Evolutionary conservation across 2,888 invertebrate genomes (phyloP).

Genomic region (Apodemia duryi): DNA sequence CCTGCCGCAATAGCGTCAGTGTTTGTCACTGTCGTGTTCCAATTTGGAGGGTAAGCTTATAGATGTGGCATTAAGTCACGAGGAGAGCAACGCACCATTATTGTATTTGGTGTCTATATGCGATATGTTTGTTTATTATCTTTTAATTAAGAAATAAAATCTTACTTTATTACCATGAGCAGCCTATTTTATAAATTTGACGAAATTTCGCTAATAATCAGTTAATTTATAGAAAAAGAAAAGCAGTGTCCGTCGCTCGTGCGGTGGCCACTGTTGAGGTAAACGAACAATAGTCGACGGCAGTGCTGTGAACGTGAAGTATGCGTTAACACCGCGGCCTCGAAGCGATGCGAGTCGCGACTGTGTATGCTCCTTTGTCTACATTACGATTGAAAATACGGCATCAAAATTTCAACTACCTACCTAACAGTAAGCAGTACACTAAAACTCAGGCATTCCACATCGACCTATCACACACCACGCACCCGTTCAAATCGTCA

Average conservation of each 20-base stretch:
- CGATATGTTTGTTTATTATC: constrained; percentile 79
- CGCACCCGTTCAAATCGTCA: constrained; percentile 71
- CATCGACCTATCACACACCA: constrained; percentile 74
- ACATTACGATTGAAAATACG: constrained; percentile 75
- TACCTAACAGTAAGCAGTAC: constrained; percentile 79
- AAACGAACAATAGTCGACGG: constrained; percentile 37
- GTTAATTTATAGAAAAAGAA: constrained; percentile 70
- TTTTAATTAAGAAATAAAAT: constrained; percentile 78
- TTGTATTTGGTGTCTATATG: no score
- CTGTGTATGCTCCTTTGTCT: constrained; percentile 69
- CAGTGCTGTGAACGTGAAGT: constrained; percentile 36
- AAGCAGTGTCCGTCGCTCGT: constrained; percentile 51
- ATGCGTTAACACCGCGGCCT: constrained; percentile 22
- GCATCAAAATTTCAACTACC: constrained; percentile 78
- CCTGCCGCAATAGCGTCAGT: no score
- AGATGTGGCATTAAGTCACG: no score
- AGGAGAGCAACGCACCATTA: no score
- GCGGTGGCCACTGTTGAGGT: constrained; percentile 19
- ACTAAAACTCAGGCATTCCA: constrained; percentile 75
- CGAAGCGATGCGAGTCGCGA: constrained; percentile 44
- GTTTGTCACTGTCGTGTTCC: no score
- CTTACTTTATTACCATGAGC: constrained; percentile 77
- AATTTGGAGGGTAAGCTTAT: no score
- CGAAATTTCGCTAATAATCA: constrained; percentile 71
- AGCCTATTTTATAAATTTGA: constrained; percentile 77